Conservation (phyloP, 1,140 invertebrate species). For the Drosophila carrolli region DNA sequence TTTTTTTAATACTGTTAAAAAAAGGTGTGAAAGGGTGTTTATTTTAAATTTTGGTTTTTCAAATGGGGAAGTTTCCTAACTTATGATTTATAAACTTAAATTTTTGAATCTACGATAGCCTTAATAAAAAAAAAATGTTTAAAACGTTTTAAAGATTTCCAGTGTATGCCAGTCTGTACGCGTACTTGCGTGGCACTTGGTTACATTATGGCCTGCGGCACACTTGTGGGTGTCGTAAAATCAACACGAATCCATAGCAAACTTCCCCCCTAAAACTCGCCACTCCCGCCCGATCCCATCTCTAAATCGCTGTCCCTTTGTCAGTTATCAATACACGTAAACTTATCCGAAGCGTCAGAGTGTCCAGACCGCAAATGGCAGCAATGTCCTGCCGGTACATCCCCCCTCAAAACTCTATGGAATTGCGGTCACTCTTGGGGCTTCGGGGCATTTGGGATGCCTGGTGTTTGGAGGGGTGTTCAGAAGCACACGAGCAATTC, state of each 20-base stretch:
- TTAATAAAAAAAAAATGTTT: too few relatives aligned
- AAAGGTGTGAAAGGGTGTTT: too few relatives aligned
- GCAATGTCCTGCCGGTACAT: constrained; percentile 25
- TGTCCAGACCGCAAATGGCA: constrained; percentile 67
- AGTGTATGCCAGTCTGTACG: constrained; percentile 7
- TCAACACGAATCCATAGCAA: constrained; percentile 56
- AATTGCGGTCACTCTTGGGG: constrained; percentile 28
- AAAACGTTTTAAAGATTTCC: not conserved
- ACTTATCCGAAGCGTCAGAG: constrained; percentile 22
- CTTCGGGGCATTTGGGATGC: not conserved
- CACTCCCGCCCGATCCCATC: not conserved
- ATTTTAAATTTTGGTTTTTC: too few relatives aligned
- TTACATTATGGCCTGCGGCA: constrained; percentile 74
- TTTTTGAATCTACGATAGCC: too few relatives aligned
- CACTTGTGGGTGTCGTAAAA: constrained; percentile 78
- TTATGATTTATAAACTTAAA: not conserved
- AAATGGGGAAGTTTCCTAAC: too few relatives aligned
- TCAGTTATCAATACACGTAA: constrained; percentile 59
- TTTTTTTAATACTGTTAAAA: too few relatives aligned
- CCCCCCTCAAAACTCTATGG: constrained; percentile 31
- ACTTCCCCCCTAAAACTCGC: constrained; percentile 1
- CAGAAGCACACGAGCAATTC: constrained; percentile 23
- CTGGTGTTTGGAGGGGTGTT: constrained; percentile 12
- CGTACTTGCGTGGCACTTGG: constrained; percentile 60
- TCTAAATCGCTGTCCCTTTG: constrained; percentile 45